phyloP scores from a whole-genome alignment of 2,113 vertebrate species.

The Periophthalmus modestus region DNA sequence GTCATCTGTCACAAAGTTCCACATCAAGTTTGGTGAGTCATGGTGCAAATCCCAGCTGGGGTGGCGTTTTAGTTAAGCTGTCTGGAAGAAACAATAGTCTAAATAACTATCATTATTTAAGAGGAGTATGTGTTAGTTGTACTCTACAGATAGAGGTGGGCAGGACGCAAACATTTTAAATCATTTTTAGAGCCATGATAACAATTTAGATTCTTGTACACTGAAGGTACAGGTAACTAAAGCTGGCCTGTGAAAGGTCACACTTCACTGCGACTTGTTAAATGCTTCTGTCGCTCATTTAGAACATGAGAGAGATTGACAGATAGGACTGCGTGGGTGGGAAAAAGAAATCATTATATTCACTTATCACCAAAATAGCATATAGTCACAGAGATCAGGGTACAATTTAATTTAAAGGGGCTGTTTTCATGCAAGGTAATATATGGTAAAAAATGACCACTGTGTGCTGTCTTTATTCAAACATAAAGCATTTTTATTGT shows the following conservation, averaged over 20 bases:
- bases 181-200: no score
- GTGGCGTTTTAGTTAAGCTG: conserved; percentile 46
- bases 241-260: no score
- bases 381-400: neutral
- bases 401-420: neutral
- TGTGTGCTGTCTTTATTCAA: no score
- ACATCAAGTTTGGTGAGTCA: conserved; percentile 67
- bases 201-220: no score
- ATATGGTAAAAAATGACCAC: no score
- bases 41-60: conserved; percentile 57
- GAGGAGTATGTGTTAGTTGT: conserved; percentile 1
- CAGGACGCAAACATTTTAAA: neutral
- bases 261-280: no score
- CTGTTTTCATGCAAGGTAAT: no score
- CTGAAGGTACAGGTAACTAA: no score
- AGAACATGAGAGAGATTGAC: no score
- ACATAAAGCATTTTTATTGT: no score
- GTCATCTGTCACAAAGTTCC: conserved; percentile 71
- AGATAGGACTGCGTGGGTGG: no score
- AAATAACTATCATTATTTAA: conserved; percentile 16
- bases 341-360: neutral
- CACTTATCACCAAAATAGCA: neutral
- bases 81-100: conserved; percentile 30
- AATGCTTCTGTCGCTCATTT: no score
- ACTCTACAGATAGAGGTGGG: neutral